Evolutionary conservation across 2,113 vertebrate species (phyloP).

Genomic region (Leucoraja erinaceus): DNA sequence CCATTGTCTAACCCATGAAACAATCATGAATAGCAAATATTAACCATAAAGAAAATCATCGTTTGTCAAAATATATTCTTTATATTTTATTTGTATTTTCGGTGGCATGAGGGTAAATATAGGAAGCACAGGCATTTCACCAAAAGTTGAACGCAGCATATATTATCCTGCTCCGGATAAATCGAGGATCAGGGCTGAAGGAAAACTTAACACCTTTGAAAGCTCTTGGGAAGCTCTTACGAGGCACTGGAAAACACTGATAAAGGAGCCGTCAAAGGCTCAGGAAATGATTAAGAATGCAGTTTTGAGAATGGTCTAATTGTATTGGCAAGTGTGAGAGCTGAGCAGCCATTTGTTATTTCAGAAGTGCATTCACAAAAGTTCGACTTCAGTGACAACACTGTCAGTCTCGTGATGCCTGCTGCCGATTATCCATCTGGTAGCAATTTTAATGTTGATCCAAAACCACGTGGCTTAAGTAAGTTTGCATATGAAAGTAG

Average conservation of each 20-base stretch:
- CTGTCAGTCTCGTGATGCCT: neutral
- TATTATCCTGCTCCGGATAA: neutral
- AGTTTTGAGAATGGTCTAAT: neutral
- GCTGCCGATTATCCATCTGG: neutral
- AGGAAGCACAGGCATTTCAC: neutral
- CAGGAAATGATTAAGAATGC: neutral
- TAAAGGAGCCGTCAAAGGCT: neutral
- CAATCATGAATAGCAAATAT: neutral
- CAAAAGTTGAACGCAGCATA: neutral
- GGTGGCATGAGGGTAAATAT: neutral
- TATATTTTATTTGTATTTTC: neutral
- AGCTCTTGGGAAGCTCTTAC: neutral
- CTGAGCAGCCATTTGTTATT: constrained; percentile 8
- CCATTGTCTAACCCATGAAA: neutral
- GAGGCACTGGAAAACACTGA: neutral
- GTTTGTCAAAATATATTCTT: neutral
- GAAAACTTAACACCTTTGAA: constrained; percentile 10
- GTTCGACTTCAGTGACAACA: neutral
- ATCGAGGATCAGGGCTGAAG: neutral
- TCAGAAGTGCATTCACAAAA: neutral
- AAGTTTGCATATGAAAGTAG: neutral
- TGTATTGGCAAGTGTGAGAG: neutral
- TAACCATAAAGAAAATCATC: neutral
- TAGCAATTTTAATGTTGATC: neutral
- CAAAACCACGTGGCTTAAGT: neutral